These are phyloP conservation scores for Dendrophyllia cribrosa DNA, from an alignment of 64 coral and sea anemone genomes.

Conservation along the genomic window DNA sequence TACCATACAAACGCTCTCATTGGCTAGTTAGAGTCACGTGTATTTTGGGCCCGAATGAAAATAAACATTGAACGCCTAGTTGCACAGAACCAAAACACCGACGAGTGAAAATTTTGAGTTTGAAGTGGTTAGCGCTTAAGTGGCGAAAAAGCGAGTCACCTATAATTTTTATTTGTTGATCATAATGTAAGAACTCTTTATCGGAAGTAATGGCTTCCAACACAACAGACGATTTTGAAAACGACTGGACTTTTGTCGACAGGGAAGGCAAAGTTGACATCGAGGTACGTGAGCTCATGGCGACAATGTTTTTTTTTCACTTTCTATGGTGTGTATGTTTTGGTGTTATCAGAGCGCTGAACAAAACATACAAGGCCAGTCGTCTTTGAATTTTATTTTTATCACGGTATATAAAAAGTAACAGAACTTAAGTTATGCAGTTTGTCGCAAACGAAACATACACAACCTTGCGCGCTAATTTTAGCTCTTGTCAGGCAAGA, in stretches of 20 bases:
- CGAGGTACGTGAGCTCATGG: background rate
- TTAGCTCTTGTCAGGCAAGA: too few relatives aligned
- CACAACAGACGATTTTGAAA: conserved; percentile 23
- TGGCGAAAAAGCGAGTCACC: background rate
- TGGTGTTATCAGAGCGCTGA: background rate
- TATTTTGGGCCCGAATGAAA: background rate
- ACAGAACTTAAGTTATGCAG: too few relatives aligned
- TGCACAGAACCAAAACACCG: conserved; percentile 22
- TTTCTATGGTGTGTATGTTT: background rate
- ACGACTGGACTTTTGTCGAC: conserved; percentile 50
- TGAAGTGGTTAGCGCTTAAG: background rate
- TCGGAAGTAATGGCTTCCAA: conserved; percentile 5
- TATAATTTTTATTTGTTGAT: background rate
- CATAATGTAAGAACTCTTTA: background rate
- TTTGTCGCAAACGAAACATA: too few relatives aligned
- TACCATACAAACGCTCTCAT: background rate
- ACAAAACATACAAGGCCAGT: too few relatives aligned
- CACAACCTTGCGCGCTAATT: too few relatives aligned
- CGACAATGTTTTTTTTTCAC: background rate
- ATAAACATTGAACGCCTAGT: background rate
- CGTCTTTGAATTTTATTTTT: too few relatives aligned
- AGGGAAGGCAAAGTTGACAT: conserved; percentile 42
- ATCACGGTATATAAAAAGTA: too few relatives aligned
- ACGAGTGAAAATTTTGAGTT: background rate
- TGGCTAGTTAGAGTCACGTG: conserved; percentile 4